Evolutionary conservation across 2,113 vertebrate species (phyloP).

Genomic region (Collichthys lucidus): DNA sequence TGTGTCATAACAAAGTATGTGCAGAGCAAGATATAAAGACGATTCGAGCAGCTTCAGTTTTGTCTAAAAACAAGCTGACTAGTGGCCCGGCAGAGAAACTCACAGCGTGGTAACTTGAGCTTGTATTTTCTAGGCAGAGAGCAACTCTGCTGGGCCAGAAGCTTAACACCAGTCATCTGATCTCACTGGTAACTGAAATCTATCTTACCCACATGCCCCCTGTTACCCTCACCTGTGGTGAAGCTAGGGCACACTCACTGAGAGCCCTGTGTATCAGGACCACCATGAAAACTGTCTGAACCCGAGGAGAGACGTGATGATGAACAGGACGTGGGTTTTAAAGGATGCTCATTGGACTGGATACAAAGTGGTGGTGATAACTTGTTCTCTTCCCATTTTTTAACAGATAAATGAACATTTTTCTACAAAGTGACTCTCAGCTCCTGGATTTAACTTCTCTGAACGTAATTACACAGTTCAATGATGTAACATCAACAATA

Average conservation of each 20-base stretch:
- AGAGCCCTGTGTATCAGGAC: conserved; percentile 7
- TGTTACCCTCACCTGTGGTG: conserved; percentile 35
- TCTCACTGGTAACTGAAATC: conserved; percentile 45
- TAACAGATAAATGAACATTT: neutral
- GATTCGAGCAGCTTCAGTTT: neutral
- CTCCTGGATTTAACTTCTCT: neutral
- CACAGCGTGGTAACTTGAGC: conserved; percentile 31
- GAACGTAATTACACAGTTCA: neutral
- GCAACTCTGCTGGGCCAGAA: neutral
- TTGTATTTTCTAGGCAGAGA: conserved; percentile 32
- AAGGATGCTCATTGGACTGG: neutral
- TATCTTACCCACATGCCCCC: conserved; percentile 25
- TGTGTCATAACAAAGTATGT: neutral
- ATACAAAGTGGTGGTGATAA: neutral
- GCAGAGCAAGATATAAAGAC: neutral
- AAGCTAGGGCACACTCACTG: conserved; percentile 10
- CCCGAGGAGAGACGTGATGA: neutral
- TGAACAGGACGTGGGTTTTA: neutral
- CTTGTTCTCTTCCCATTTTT: neutral
- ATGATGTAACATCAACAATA: neutral
- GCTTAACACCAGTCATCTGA: conserved; percentile 59
- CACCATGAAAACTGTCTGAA: conserved; percentile 1
- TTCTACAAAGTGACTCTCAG: neutral
- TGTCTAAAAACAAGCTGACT: conserved; percentile 1
- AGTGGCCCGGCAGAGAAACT: neutral